Evolutionary conservation across 2,113 vertebrate species (phyloP).

Genomic region (Athene noctua): DNA sequence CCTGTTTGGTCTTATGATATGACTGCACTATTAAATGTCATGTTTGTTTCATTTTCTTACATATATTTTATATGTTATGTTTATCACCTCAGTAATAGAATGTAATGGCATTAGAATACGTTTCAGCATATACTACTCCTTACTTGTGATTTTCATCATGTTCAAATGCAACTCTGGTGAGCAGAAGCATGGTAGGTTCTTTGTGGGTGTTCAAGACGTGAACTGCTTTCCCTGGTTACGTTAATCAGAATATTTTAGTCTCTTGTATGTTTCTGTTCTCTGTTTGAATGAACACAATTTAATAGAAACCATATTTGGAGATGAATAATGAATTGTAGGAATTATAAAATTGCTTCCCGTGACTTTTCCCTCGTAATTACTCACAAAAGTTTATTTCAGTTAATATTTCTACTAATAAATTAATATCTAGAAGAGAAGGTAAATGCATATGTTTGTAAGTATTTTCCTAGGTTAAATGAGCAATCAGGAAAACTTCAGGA

Average conservation of each 20-base stretch:
- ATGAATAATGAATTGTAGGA: not conserved
- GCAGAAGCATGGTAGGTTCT: not conserved
- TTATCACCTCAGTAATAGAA: not conserved
- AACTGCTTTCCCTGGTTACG: not conserved
- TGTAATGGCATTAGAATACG: not conserved
- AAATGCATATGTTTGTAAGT: not conserved
- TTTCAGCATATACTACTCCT: not conserved
- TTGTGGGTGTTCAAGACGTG: not conserved
- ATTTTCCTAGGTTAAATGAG: not conserved
- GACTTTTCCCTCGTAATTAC: not conserved
- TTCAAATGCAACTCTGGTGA: not conserved
- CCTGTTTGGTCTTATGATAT: not conserved
- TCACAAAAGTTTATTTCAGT: not conserved
- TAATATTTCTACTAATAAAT: not conserved
- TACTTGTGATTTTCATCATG: not conserved
- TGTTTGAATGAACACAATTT: not conserved
- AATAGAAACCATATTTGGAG: not conserved
- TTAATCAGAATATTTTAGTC: not conserved
- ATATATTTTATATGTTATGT: not conserved
- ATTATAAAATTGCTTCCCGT: not conserved
- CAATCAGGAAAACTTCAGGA: not conserved
- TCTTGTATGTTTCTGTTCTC: not conserved
- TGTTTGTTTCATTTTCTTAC: not conserved
- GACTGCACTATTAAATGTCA: not conserved
- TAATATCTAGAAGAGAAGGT: not conserved